Conservation (phyloP, 2,888 invertebrate species). For the Troilus luridus region DNA sequence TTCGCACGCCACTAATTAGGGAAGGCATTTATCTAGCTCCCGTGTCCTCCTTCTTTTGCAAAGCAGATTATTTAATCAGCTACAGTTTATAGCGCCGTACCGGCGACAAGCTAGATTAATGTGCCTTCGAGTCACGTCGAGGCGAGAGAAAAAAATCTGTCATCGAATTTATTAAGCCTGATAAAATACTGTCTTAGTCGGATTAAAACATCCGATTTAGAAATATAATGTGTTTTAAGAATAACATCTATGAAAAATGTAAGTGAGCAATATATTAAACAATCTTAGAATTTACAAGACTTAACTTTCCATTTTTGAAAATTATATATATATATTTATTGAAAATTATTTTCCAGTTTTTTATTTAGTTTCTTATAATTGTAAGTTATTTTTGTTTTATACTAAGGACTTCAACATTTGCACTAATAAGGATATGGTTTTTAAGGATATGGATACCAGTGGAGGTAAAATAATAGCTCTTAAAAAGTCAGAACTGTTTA, state of each 20-base stretch:
- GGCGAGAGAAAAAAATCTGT: not conserved
- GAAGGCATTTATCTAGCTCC: not conserved
- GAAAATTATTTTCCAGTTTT: too few species aligned
- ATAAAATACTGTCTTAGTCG: not conserved
- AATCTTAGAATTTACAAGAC: too few species aligned
- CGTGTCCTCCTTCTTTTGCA: not conserved
- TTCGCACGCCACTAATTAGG: not conserved
- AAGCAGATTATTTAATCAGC: slow-evolving; percentile 7
- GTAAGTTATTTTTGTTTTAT: too few species aligned
- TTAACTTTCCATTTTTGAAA: too few species aligned
- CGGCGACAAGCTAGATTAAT: not conserved
- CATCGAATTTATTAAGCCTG: slow-evolving; percentile 6
- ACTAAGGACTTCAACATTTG: too few species aligned
- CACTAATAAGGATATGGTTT: too few species aligned
- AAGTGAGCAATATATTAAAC: not conserved
- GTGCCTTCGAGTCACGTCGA: not conserved
- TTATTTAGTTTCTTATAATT: too few species aligned
- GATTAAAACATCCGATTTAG: not conserved
- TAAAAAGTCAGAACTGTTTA: too few species aligned
- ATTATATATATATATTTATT: too few species aligned
- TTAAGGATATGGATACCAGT: too few species aligned
- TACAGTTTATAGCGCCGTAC: not conserved
- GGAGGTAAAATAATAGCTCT: too few species aligned
- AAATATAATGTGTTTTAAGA: not conserved
- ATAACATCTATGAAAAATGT: not conserved